Evolutionary conservation across 2,797 vertebrate species (phyloP).

Genomic region (Lepidocolaptes lacrymiger): DNA sequence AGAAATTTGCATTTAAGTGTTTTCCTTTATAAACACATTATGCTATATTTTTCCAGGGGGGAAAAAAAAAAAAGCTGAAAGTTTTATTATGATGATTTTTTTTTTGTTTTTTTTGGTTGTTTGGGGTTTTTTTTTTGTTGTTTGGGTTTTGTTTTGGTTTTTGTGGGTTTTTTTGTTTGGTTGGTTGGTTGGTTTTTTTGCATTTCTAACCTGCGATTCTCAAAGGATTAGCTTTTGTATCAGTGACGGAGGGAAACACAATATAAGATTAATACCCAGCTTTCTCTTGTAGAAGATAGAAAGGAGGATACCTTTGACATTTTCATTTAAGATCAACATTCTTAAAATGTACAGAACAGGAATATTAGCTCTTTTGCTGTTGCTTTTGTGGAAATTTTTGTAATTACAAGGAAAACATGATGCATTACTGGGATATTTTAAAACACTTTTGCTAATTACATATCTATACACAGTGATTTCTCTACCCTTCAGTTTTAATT

Average conservation of each 20-base stretch:
- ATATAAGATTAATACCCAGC: neutral
- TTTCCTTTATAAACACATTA: neutral
- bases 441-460: slow-evolving; percentile 6
- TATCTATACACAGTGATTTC: slow-evolving; percentile 44
- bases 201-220: neutral
- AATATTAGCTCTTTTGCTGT: neutral
- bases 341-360: neutral
- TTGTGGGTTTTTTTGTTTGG: neutral
- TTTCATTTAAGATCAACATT: neutral
- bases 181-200: neutral
- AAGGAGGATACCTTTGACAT: neutral
- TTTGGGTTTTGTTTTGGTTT: too few relatives aligned
- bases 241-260: neutral
- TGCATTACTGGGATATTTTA: slow-evolving; percentile 11
- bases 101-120: too few relatives aligned
- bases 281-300: neutral
- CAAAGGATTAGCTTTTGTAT: neutral
- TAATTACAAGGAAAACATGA: slow-evolving; percentile 34
- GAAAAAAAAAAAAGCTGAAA: neutral
- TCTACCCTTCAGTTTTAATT: slow-evolving; percentile 52
- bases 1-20: neutral
- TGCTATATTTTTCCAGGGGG: neutral
- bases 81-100: neutral
- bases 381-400: neutral
- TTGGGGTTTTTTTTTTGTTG: too few relatives aligned